phyloP scores from a whole-genome alignment of 2,113 vertebrate species.

The Dendropsophus ebraccatus region DNA sequence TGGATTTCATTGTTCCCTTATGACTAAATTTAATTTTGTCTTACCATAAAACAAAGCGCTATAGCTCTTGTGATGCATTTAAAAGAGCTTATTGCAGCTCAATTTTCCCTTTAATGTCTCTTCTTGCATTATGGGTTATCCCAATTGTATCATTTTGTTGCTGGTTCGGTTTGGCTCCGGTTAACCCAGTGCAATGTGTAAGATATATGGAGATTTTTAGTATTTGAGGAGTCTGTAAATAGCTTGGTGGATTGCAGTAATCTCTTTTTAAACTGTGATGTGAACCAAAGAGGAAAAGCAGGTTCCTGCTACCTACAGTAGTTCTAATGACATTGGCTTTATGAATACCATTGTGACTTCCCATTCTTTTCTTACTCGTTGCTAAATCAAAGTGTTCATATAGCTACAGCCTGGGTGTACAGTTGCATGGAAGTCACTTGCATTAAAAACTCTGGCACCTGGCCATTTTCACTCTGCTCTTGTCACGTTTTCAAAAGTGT shows the following conservation, averaged over 20 bases:
- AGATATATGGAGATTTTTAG: slow-evolving; percentile 46
- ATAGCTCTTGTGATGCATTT: neutral
- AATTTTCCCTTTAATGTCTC: slow-evolving; percentile 20
- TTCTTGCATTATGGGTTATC: neutral
- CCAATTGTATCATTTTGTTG: neutral
- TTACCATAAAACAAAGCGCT: neutral
- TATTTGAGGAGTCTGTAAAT: slow-evolving; percentile 50
- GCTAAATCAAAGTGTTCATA: neutral
- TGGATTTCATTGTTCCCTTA: slow-evolving; percentile 25
- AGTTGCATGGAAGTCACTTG: too few species aligned
- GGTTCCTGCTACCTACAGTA: slow-evolving; percentile 15
- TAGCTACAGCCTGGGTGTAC: neutral
- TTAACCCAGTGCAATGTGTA: slow-evolving; percentile 44
- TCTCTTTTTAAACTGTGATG: slow-evolving; percentile 29
- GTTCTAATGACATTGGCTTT: neutral
- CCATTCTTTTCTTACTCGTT: neutral
- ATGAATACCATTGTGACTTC: neutral
- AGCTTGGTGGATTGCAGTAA: slow-evolving; percentile 26
- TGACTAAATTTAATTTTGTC: slow-evolving; percentile 47
- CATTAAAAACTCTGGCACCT: neutral
- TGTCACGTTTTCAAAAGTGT: too few species aligned
- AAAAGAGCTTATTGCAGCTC: slow-evolving; percentile 44
- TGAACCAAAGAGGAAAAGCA: neutral
- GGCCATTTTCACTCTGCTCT: too few species aligned
- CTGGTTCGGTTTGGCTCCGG: neutral